Base-by-base conservation (phyloP, 1,140 invertebrate genomes). In the Drosophila mojavensis region DNA sequence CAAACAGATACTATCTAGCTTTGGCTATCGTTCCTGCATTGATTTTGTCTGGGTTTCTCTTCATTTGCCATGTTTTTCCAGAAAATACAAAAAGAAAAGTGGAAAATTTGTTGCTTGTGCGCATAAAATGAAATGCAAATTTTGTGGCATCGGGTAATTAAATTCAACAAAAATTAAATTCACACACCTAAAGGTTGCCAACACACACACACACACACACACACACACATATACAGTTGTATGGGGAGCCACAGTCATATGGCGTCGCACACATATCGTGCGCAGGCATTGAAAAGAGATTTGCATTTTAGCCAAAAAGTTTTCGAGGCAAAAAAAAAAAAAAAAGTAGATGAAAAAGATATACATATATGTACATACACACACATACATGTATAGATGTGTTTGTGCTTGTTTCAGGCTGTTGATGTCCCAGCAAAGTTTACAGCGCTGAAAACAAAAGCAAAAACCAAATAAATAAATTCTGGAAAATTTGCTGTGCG, bases 141-240 rank as follows among this genome's bases (percentile, higher is more conserved):
- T 62, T 74, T 69, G 51, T 74, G 71, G 53, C 58, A 63, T 56
- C 56, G 24, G 60, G 36, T 75, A 75, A 75, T 75, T 75, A 70
- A 70, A 64, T 75, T 88, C 68, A 88, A 88, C 78, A 69, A 70
- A 86, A 88, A 88, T 86, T 73, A 88, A 75, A 79, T 78, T 70
- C 66, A 86, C 70, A 86, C 69, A 86, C 77, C 76, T 68, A 75
- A 68, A 71, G 56, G 41, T 3, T 74, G 64, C 77, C 71, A 63
- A 1, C 6, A 10, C 33, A 33, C 41, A 75, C 17, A 71, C 30
- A 48, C 15, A 45, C 60, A 64, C 45, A 61, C 17, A 63, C 15
- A 20, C 45, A 20, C 51, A 53, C 45, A 68, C 11, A 58, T 3
- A 24, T 24, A 24, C 20, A 3, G 0, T 24, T 15, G 33, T 15